Conservation (phyloP, 2,113 vertebrate species). For the Psilopogon haemacephalus region DNA sequence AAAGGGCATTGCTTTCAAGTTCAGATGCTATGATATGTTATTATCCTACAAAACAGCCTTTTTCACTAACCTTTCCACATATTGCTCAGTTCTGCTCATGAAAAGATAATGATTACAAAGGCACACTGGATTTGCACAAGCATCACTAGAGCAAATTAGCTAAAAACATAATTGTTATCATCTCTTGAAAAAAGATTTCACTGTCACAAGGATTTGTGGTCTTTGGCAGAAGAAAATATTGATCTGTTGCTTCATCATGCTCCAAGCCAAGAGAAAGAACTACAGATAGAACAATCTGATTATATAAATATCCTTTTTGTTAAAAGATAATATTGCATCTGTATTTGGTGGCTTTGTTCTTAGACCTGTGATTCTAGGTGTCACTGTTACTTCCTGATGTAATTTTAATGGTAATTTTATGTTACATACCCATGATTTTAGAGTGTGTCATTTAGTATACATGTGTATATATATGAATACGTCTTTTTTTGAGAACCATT, state of each 20-base stretch:
- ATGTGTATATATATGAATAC: background rate
- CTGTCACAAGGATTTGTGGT: background rate
- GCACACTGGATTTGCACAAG: background rate
- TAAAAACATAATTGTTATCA: background rate
- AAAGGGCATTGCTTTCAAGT: slow-evolving; percentile 6
- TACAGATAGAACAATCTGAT: background rate
- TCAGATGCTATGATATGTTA: background rate
- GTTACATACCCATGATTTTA: background rate
- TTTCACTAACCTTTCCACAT: background rate
- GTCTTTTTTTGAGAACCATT: background rate
- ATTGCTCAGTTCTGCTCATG: background rate
- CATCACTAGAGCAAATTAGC: background rate
- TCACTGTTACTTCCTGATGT: background rate
- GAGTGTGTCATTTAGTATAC: background rate
- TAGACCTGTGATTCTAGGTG: background rate
- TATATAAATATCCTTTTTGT: background rate
- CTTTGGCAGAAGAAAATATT: background rate
- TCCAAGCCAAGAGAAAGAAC: background rate
- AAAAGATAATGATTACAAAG: background rate
- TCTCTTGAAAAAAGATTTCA: background rate
- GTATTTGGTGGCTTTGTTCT: background rate
- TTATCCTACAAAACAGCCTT: background rate
- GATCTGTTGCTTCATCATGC: background rate
- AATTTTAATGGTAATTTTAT: background rate
- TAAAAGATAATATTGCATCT: background rate